These are phyloP conservation scores for Mungos mungo DNA, from an alignment of 2,113 vertebrate species.

Conservation along the genomic window DNA sequence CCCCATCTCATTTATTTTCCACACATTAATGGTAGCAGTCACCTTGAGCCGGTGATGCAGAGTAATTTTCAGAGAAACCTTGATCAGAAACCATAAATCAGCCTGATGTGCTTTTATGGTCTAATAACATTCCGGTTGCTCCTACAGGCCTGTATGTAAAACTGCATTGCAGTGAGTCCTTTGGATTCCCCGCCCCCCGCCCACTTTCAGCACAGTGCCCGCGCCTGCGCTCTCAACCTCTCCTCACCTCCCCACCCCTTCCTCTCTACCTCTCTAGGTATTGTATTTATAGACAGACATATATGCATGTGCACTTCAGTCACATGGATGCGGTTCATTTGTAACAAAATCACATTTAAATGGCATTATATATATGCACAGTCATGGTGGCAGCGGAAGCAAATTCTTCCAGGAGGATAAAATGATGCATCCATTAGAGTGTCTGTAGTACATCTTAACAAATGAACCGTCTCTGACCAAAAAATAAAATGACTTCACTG, in stretches of 20 bases:
- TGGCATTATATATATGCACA: neutral
- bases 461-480: neutral
- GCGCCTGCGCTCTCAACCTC: neutral
- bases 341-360: neutral
- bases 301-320: neutral
- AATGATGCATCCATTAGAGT: neutral
- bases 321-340: neutral
- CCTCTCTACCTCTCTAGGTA: neutral
- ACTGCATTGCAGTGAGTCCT: slow-evolving; percentile 85
- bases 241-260: rapidly evolving
- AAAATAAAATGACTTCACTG: neutral
- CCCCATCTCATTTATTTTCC: slow-evolving; percentile 89
- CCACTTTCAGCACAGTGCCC: neutral
- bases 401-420: neutral
- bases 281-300: neutral
- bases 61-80: slow-evolving; percentile 92
- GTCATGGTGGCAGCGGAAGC: neutral
- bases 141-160: slow-evolving; percentile 89
- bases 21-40: slow-evolving; percentile 91
- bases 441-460: neutral
- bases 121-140: slow-evolving; percentile 89
- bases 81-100: slow-evolving; percentile 93
- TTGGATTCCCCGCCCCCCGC: slow-evolving; percentile 43
- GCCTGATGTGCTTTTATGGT: slow-evolving; percentile 91
- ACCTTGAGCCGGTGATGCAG: slow-evolving; percentile 91